Evolutionary conservation across 2,113 vertebrate species (phyloP).

Genomic region (Hemibagrus wyckioides): DNA sequence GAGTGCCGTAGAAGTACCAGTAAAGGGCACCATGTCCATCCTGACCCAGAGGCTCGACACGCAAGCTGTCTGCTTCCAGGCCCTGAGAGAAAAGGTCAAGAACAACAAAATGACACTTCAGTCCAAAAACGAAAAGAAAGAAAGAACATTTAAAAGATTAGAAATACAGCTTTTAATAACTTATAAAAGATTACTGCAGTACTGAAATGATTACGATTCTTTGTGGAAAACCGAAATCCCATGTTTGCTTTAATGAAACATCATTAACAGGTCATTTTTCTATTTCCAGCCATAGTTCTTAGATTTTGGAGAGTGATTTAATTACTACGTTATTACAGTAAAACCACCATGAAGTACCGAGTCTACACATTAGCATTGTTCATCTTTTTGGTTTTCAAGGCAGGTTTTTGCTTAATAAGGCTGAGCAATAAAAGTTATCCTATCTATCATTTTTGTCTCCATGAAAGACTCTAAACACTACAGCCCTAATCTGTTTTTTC

Average conservation of each 20-base stretch:
- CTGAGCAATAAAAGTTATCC: neutral
- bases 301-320: neutral
- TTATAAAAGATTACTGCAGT: neutral
- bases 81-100: conserved; percentile 71
- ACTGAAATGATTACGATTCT: neutral
- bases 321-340: neutral
- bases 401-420: neutral
- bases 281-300: neutral
- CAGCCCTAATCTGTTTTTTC: too few relatives aligned
- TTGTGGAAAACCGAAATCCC: too few relatives aligned
- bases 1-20: conserved; percentile 97
- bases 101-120: neutral
- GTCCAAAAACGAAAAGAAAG: neutral
- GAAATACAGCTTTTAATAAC: too few relatives aligned
- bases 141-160: neutral
- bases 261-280: neutral
- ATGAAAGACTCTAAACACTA: neutral
- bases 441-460: neutral
- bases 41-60: conserved; percentile 93
- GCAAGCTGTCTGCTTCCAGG: conserved; percentile 92
- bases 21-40: conserved; percentile 92
- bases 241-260: too few relatives aligned
- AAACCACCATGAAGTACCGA: neutral
- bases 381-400: neutral
- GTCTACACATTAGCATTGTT: neutral